Evolutionary conservation across 2,113 vertebrate species (phyloP), one percentile per base, ranked within the genome.

Genomic region (Salvelinus fontinalis): DNA sequence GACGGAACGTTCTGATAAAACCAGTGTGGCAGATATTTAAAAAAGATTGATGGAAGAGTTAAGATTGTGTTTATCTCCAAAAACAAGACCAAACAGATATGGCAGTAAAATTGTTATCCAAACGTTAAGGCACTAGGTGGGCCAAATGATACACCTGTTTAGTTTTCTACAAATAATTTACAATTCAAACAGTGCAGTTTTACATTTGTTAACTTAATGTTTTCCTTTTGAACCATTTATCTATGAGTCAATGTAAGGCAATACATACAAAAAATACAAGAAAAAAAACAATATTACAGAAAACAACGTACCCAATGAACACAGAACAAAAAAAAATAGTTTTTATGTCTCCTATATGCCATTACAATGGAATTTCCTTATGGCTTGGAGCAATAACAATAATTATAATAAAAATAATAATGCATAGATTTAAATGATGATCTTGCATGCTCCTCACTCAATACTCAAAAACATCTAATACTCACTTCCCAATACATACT

Each of bases 101-200:
- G 94, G 96, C 96, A 97, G 95, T 96, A 97, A 95, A 95, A 96
- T 91, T 93, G 92, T 95, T 93, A 92, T 94, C 90, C 94, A 94
- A 92, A 95, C 93, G 89, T 95, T 95, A 99, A 99, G 97, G 97
- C 97, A 99, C 96, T 95, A 96, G 95, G 94, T 95, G 92, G 93
- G 90, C 89, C 88, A 92, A 92, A 95, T 84, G 91, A 92, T 96
- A 96, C 94, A 95, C 93, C 94, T 94, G 95, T 92, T 95, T 94
- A 97, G 96, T 97, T 94, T 97, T 95, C 94, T 97, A 96, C 94
- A 92, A 98, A 97, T 99, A 98, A 99, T 96, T 98, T 99, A 99
- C 95, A 97, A 95, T 96, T 96, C 92, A 96, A 44, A 98, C 96
- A 99, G 97, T 98, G 97, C 97, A 98, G 92, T 93, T 97, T 96